A percentile compares a stretch with the other conserved stretches of the same genome.
These are phyloP conservation scores for Oscheius sp. DNA, from an alignment of 1,140 invertebrate genomes.

Conservation along the genomic window DNA sequence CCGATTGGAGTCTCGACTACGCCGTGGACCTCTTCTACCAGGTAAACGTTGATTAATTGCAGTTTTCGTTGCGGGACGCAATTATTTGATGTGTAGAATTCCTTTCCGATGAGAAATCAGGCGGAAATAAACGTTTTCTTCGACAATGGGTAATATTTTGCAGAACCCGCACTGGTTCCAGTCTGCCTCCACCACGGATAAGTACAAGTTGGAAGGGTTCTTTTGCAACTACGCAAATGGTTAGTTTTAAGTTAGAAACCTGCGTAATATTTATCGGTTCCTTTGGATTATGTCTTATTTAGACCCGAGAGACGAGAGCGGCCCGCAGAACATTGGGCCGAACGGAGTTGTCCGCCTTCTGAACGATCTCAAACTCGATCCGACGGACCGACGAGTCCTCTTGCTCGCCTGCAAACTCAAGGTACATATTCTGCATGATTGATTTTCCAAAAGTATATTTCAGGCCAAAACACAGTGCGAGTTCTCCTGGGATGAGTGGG, in stretches of 20 bases:
- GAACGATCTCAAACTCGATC: constrained; percentile 7
- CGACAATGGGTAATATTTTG: no score
- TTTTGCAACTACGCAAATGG: constrained; percentile 1
- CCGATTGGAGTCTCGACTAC: constrained; percentile 19
- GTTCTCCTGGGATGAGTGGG: constrained; percentile 23
- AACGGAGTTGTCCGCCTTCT: constrained; percentile 24
- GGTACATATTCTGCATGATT: background rate
- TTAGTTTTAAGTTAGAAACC: background rate
- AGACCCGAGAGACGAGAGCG: background rate
- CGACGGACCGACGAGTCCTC: constrained; percentile 14
- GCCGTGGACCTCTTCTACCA: constrained; percentile 9
- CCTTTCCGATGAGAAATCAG: background rate
- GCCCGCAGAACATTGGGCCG: constrained; percentile 21
- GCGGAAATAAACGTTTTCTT: background rate
- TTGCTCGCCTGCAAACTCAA: constrained; percentile 22
- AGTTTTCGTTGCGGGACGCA: background rate
- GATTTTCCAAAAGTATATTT: background rate
- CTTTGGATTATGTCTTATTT: background rate
- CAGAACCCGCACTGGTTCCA: no score
- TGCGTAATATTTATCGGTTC: background rate
- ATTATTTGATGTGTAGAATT: background rate
- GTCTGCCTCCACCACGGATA: no score
- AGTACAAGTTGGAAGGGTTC: background rate
- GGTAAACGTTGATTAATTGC: background rate
- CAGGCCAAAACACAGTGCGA: constrained; percentile 14